phyloP scores from a whole-genome alignment of 2,113 vertebrate species.

The Nerophis lumbriciformis region DNA sequence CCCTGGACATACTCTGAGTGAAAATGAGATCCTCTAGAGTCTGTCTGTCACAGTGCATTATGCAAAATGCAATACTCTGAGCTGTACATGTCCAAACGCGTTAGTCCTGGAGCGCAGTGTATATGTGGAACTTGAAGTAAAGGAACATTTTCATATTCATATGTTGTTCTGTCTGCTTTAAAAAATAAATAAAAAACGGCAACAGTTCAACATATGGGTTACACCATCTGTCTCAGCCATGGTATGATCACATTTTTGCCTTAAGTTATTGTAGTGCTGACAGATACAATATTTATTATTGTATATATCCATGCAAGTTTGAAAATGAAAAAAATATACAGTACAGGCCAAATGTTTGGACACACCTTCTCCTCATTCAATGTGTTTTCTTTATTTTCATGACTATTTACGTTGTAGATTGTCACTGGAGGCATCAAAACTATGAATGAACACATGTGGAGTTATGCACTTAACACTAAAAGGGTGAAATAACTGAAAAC shows the following conservation, averaged over 20 bases:
- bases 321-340: no score
- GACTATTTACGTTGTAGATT: no score
- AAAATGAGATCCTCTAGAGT: constrained; percentile 56
- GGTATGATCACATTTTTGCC: not conserved
- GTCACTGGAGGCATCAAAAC: no score
- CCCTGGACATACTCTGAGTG: constrained; percentile 43
- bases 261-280: not conserved
- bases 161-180: constrained; percentile 19
- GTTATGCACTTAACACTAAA: no score
- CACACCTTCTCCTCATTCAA: no score
- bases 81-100: constrained; percentile 39
- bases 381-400: no score
- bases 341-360: no score
- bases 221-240: not conserved
- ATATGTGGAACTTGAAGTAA: constrained; percentile 16
- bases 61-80: constrained; percentile 45
- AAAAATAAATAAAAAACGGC: not conserved
- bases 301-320: no score
- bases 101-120: constrained; percentile 33
- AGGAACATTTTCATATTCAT: constrained; percentile 6
- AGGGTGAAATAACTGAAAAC: no score
- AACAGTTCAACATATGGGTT: not conserved
- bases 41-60: constrained; percentile 53
- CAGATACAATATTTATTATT: no score
- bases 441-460: no score